Conservation (phyloP, 2,113 vertebrate species). For the Ivindomyrus marchei region DNA sequence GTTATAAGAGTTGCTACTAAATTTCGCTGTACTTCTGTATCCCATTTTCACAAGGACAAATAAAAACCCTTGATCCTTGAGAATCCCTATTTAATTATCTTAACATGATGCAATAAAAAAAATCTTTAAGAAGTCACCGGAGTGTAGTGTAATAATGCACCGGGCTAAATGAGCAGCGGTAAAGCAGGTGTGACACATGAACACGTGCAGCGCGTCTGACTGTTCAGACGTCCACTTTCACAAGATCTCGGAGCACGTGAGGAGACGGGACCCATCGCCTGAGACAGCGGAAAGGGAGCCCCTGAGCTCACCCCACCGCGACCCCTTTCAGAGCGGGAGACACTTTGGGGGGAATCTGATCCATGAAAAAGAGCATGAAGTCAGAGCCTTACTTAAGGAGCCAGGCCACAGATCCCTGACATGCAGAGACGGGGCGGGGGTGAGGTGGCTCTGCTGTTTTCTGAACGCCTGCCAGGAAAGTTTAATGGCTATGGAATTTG, state of each 20-base stretch:
- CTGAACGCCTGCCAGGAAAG: conserved; percentile 81
- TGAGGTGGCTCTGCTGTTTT: conserved; percentile 60
- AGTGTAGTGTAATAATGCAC: neutral
- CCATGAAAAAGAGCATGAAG: conserved; percentile 58
- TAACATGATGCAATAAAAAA: neutral
- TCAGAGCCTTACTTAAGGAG: conserved; percentile 69
- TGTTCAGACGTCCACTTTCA: conserved; percentile 45
- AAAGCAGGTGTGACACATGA: conserved; percentile 43
- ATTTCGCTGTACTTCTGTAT: neutral
- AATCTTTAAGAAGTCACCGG: neutral
- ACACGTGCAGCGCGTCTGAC: conserved; percentile 53
- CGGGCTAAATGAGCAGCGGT: conserved; percentile 35
- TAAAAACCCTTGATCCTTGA: neutral
- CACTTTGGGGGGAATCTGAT: conserved; percentile 61
- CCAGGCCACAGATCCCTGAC: conserved; percentile 48
- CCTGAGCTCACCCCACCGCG: conserved; percentile 43
- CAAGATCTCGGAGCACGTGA: neutral
- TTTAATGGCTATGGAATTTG: conserved; percentile 94
- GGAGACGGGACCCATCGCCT: conserved; percentile 21
- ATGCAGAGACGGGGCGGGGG: conserved; percentile 54
- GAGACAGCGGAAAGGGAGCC: conserved; percentile 30
- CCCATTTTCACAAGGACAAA: neutral
- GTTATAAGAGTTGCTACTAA: neutral
- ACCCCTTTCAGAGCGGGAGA: conserved; percentile 58
- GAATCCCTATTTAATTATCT: neutral